Conservation (phyloP, 2,797 vertebrate genomes). For the Periophthalmus magnuspinnatus region DNA sequence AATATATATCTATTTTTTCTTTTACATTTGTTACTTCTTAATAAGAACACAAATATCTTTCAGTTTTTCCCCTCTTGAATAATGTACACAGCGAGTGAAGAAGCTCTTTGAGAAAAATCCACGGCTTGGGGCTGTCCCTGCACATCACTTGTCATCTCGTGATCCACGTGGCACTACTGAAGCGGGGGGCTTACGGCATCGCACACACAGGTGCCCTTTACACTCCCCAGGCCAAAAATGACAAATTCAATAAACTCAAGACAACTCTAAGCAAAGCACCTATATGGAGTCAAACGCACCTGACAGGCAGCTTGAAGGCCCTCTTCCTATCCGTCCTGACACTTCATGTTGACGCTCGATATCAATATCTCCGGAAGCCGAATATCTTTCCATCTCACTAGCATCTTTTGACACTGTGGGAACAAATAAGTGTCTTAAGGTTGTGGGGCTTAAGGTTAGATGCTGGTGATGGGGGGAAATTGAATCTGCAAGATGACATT, state of each 20-base stretch:
- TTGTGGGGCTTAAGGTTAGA: conserved; percentile 80
- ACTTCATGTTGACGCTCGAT: conserved; percentile 62
- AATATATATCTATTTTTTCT: neutral
- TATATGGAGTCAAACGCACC: conserved; percentile 69
- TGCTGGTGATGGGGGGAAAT: conserved; percentile 84
- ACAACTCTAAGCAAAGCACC: conserved; percentile 70
- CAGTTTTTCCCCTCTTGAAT: conserved; percentile 64
- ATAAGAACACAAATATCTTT: conserved; percentile 57
- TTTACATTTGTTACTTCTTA: neutral
- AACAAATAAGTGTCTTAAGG: conserved; percentile 65
- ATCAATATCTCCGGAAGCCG: conserved; percentile 63
- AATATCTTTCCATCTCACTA: conserved; percentile 63
- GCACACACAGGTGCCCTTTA: conserved; percentile 76
- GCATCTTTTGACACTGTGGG: conserved; percentile 61
- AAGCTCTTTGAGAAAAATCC: conserved; percentile 45
- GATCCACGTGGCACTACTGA: conserved; percentile 62
- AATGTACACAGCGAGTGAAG: conserved; percentile 56
- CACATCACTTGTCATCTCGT: conserved; percentile 71
- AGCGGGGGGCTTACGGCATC: conserved; percentile 50
- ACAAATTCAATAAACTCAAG: conserved; percentile 83
- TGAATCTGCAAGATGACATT: conserved; percentile 89
- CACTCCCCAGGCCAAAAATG: conserved; percentile 78
- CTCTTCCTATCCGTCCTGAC: conserved; percentile 59
- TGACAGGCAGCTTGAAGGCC: conserved; percentile 70
- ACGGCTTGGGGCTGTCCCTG: conserved; percentile 64